A percentile compares a stretch with the other conserved stretches of the same genome.
Evolutionary conservation across 1,140 invertebrate genomes (phyloP).

Genomic region (Zaprionus ornatus): DNA sequence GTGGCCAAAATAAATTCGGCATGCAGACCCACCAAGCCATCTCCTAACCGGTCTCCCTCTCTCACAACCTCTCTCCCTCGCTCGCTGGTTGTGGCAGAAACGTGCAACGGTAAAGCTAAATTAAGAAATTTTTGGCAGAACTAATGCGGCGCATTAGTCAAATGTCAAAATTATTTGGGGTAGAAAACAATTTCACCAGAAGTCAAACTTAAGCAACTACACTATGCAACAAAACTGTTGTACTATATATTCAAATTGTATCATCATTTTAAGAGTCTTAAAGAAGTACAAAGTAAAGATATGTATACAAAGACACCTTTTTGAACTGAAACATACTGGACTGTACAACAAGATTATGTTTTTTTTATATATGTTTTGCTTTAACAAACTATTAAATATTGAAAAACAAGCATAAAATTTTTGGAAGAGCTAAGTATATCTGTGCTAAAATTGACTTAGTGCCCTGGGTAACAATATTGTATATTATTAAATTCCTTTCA

Average conservation of each 20-base stretch:
- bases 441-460: too few relatives aligned
- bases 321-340: too few relatives aligned
- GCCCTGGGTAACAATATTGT: too few relatives aligned
- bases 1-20: constrained; percentile 61
- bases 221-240: constrained; percentile 7
- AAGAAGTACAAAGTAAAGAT: too few relatives aligned
- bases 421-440: too few relatives aligned
- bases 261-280: too few relatives aligned
- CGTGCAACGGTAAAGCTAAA: constrained; percentile 60
- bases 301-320: too few relatives aligned
- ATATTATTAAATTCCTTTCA: too few relatives aligned
- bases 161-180: constrained; percentile 74
- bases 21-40: constrained; percentile 31
- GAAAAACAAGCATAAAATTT: too few relatives aligned
- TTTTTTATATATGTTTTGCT: too few relatives aligned
- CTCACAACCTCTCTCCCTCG: not conserved
- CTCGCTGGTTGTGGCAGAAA: not conserved
- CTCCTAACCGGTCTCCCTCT: not conserved
- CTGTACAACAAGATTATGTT: too few relatives aligned
- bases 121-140: constrained; percentile 79
- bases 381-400: too few relatives aligned
- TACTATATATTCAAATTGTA: not conserved
- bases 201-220: constrained; percentile 37
- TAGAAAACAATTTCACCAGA: constrained; percentile 54
- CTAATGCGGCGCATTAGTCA: constrained; percentile 76